A percentile compares a stretch with the other conserved stretches of the same genome.
Conservation (phyloP, 2,797 vertebrate genomes). For the Rhynchotus rufescens region DNA sequence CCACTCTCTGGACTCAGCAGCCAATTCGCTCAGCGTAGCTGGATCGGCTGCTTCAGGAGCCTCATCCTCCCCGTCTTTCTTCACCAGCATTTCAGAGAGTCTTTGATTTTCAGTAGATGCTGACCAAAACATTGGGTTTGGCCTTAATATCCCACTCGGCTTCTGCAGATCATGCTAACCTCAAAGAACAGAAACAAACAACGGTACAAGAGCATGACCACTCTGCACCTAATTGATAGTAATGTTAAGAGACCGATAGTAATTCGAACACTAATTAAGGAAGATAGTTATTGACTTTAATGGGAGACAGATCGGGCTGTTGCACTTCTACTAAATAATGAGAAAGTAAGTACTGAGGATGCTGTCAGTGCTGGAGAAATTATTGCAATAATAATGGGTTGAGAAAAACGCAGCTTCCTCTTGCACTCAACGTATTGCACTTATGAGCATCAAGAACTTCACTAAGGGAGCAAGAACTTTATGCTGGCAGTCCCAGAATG, state of each 20-base stretch:
- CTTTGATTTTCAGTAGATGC: neutral
- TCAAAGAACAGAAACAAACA: neutral
- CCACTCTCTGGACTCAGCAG: neutral
- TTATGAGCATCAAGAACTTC: neutral
- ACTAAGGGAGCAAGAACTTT: neutral
- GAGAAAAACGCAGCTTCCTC: neutral
- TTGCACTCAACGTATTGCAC: neutral
- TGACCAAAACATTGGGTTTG: neutral
- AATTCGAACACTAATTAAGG: slow-evolving; percentile 38
- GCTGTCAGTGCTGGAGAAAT: neutral
- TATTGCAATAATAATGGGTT: neutral
- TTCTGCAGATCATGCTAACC: fast-evolving
- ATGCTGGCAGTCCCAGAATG: neutral
- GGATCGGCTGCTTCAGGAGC: fast-evolving
- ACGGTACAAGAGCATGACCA: fast-evolving
- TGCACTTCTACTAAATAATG: slow-evolving; percentile 4
- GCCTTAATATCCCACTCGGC: neutral
- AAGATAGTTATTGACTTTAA: slow-evolving; percentile 49
- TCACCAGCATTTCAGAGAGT: neutral
- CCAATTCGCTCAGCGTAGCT: neutral
- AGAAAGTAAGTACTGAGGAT: neutral
- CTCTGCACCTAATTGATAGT: neutral
- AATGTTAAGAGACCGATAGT: neutral
- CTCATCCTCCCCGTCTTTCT: neutral
- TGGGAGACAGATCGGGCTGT: neutral